Evolutionary conservation across 2,797 vertebrate genomes (phyloP).

Genomic region (Lates japonicus): DNA sequence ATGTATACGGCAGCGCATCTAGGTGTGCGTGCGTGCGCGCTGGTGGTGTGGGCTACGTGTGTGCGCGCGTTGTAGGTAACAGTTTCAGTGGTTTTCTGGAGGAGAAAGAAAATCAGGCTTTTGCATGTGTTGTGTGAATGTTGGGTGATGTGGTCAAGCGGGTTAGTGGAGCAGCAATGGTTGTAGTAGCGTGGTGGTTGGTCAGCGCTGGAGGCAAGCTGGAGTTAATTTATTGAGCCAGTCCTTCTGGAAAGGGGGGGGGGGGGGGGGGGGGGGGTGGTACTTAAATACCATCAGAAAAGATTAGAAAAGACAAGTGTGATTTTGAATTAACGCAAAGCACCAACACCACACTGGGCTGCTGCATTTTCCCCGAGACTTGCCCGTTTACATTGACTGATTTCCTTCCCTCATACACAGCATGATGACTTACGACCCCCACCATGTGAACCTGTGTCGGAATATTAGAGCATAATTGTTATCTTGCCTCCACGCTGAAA

Average conservation of each 20-base stretch:
- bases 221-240: slow-evolving; percentile 6
- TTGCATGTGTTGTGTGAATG: slow-evolving; percentile 20
- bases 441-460: slow-evolving; percentile 44
- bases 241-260: background rate
- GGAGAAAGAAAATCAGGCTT: background rate
- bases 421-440: slow-evolving; percentile 24
- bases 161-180: slow-evolving; percentile 50
- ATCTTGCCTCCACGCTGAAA: slow-evolving; percentile 27
- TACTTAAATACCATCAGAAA: background rate
- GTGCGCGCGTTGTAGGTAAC: slow-evolving; percentile 27
- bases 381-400: background rate
- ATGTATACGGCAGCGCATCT: slow-evolving; percentile 81
- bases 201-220: slow-evolving; percentile 14
- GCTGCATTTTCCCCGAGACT: background rate
- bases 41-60: background rate
- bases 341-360: background rate
- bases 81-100: slow-evolving; percentile 24
- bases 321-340: slow-evolving; percentile 23
- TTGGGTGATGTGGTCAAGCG: slow-evolving; percentile 42
- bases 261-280: background rate
- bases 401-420: background rate
- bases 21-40: background rate
- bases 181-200: slow-evolving; percentile 15
- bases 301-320: slow-evolving; percentile 2
- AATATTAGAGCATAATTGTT: slow-evolving; percentile 49